Evolutionary conservation across 1,140 invertebrate genomes (phyloP), one percentile per base, ranked within the genome.

Genomic region (Archegozetes longisetosus): DNA sequence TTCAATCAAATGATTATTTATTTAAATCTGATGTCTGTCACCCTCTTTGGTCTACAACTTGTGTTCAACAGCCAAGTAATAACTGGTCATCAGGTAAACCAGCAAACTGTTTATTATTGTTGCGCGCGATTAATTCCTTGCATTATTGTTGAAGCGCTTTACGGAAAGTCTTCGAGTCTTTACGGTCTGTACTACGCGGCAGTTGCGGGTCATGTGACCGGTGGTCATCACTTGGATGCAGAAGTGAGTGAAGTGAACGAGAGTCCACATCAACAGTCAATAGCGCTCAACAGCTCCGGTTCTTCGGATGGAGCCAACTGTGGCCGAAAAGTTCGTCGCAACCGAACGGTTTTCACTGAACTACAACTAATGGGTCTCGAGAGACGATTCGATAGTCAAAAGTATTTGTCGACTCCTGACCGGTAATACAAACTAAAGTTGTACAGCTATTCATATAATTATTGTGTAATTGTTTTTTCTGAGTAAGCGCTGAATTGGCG

Each of bases 381-480:
- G 71, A 90, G 94, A 68, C 79, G 91, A 28, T 98, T 98, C 70
- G 91, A 96, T 67, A 82, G 83, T 0, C 93, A 98, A 70, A 82
- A 93, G 58, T 98, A 99, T 74, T 77, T 98, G 14, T 95, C 90
- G 6, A 98, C 94, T 0, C 92, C 93, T 0, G 95, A 99, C 70
- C 74, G 57, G 57, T 57, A 26, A 14, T 14, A 14, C 14, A 47
- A 14, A 14, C 46, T 47, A 47, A 47, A 47, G 14, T 47, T 47
- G 46, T 47, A n/a, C n/a, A 47, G n/a, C 14, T 14, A 47, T 47
- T 14, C 14, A 54, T 54, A 17, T 12, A n/a, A 9, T 51, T 28
- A 28, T n/a, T 27, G 25, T 24, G 9, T 27, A 12, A 53, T 9
- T 53, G 22, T 13, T 25, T 26, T 6, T 20, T 54, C 17, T 51